Conservation (phyloP, 2,113 vertebrate species). For the Callorhinus ursinus region DNA sequence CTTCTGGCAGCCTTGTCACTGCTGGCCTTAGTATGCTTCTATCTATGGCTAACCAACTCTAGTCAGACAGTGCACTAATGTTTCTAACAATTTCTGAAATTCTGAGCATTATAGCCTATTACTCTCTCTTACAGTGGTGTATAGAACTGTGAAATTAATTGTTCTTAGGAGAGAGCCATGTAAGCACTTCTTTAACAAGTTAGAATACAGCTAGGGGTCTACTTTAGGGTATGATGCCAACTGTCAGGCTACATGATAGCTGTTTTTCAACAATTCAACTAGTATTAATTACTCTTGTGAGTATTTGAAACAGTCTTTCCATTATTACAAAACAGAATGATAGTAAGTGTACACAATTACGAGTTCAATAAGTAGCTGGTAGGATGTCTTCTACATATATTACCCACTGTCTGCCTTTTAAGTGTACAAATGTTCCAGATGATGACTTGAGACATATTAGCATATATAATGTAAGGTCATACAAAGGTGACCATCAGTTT, state of each 20-base stretch:
- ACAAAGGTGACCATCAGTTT: conserved; percentile 2
- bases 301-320: conserved; percentile 41
- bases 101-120: conserved; percentile 6
- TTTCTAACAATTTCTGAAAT: conserved; percentile 53
- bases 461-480: background rate
- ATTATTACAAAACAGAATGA: conserved; percentile 50
- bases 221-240: background rate
- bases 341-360: background rate
- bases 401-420: background rate
- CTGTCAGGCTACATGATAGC: background rate
- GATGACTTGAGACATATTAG: background rate
- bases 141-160: conserved; percentile 15
- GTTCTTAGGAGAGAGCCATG: conserved; percentile 5
- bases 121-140: background rate
- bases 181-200: conserved; percentile 20
- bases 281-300: conserved; percentile 45
- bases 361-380: conserved; percentile 18
- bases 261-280: conserved; percentile 21
- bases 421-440: background rate
- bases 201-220: background rate
- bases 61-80: background rate
- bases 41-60: background rate
- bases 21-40: background rate
- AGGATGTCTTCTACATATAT: background rate
- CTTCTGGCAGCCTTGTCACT: conserved; percentile 43